Evolutionary conservation across 2,888 invertebrate species (phyloP).

Genomic region (Harpagoxenus sublaevis): DNA sequence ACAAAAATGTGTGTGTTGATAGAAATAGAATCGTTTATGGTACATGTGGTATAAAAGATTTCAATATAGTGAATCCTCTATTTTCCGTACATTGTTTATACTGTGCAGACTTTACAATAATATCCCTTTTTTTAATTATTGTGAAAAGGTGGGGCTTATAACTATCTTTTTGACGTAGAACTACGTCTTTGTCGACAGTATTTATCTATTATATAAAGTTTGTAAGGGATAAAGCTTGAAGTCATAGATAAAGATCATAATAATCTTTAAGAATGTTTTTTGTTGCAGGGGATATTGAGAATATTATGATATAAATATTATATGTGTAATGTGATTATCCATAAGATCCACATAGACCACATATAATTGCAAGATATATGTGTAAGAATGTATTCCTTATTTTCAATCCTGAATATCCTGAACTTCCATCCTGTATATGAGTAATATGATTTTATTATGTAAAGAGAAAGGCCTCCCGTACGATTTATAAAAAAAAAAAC

Average conservation of each 20-base stretch:
- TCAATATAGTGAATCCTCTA: conserved; percentile 1
- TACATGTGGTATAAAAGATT: conserved; percentile 41
- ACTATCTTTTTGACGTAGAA: neutral
- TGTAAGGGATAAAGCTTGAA: neutral
- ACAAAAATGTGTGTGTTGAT: neutral
- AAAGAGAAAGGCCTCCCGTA: neutral
- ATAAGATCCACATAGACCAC: neutral
- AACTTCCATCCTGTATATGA: neutral
- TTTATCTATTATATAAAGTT: neutral
- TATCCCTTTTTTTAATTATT: neutral
- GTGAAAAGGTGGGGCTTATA: neutral
- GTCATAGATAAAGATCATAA: neutral
- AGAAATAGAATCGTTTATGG: neutral
- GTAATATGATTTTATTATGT: neutral
- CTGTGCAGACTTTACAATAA: conserved; percentile 11
- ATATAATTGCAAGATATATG: neutral
- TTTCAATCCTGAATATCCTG: neutral
- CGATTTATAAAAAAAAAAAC: no score
- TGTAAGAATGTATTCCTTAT: neutral
- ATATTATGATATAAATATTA: conserved; percentile 1
- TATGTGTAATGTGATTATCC: neutral
- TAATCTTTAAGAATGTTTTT: neutral
- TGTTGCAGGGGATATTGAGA: neutral
- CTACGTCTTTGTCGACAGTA: no score
- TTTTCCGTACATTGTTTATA: no score